phyloP scores from a whole-genome alignment of 2,888 invertebrate genomes.

The Chloroclystis v-ata region DNA sequence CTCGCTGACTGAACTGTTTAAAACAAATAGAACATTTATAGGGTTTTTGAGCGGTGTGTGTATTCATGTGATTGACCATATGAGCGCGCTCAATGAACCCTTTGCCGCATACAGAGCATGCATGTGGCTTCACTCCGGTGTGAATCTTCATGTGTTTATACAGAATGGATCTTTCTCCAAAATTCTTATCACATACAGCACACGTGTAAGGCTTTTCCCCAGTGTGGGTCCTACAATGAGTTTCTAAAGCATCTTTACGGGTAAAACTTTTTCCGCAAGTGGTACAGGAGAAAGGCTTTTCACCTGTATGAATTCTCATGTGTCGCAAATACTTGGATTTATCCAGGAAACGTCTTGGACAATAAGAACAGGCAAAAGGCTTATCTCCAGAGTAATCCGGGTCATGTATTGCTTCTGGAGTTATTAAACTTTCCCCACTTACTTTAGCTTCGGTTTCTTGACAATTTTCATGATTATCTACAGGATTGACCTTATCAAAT shows the following conservation, averaged over 20 bases:
- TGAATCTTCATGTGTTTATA: neutral
- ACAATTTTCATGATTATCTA: no score
- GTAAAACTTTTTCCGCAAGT: neutral
- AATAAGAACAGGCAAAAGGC: no score
- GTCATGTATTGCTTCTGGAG: no score
- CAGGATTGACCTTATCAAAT: no score
- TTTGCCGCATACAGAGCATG: neutral
- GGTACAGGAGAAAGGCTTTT: neutral
- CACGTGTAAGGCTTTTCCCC: neutral
- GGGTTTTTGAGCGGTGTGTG: no score
- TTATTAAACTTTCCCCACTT: no score
- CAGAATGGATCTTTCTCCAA: neutral
- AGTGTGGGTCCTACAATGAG: neutral
- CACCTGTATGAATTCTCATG: neutral
- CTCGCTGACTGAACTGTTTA: no score
- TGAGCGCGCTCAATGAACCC: neutral
- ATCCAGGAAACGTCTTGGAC: no score
- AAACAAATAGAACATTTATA: no score
- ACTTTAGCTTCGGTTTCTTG: no score
- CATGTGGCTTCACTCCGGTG: neutral
- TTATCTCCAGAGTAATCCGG: no score
- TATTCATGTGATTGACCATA: neutral
- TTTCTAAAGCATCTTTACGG: neutral
- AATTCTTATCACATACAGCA: neutral
- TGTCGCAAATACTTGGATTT: neutral